phyloP scores from a whole-genome alignment of 2,888 invertebrate species.

The Syrista parreyssii region DNA sequence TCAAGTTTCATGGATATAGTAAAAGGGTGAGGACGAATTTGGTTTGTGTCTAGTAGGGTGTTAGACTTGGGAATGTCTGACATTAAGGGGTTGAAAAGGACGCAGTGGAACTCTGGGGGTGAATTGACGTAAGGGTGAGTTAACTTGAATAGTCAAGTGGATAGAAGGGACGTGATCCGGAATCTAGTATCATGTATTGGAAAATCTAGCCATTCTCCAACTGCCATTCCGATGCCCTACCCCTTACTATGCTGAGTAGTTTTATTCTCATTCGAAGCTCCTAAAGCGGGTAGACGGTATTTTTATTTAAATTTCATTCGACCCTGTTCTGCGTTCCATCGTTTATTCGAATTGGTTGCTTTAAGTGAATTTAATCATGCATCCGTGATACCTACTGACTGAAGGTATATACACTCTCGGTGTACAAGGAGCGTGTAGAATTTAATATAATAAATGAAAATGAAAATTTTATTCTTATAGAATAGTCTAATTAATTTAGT shows the following conservation, averaged over 20 bases:
- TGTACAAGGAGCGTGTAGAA: too few species aligned
- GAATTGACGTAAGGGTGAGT: neutral
- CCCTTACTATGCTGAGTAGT: constrained; percentile 13
- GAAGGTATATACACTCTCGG: too few species aligned
- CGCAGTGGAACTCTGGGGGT: neutral
- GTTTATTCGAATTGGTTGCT: neutral
- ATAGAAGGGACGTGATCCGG: constrained; percentile 45
- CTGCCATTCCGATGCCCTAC: neutral
- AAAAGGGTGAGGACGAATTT: neutral
- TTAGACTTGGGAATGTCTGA: neutral
- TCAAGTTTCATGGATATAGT: neutral
- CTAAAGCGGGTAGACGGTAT: constrained; percentile 43
- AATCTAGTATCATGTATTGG: constrained; percentile 45
- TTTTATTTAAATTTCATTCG: constrained; percentile 53
- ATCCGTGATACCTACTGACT: too few species aligned
- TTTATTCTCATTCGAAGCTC: constrained; percentile 45
- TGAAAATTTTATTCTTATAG: too few species aligned
- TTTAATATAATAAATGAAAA: too few species aligned
- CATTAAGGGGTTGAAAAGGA: neutral
- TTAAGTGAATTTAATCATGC: neutral
- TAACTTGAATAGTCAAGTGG: constrained; percentile 40
- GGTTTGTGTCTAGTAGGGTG: neutral
- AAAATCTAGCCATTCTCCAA: constrained; percentile 43
- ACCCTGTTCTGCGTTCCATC: constrained; percentile 25
- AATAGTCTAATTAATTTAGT: neutral